Evolutionary conservation across 2,113 vertebrate genomes (phyloP), one percentile per base, ranked within the genome.

Genomic region (Dolichallabes microphthalmus): DNA sequence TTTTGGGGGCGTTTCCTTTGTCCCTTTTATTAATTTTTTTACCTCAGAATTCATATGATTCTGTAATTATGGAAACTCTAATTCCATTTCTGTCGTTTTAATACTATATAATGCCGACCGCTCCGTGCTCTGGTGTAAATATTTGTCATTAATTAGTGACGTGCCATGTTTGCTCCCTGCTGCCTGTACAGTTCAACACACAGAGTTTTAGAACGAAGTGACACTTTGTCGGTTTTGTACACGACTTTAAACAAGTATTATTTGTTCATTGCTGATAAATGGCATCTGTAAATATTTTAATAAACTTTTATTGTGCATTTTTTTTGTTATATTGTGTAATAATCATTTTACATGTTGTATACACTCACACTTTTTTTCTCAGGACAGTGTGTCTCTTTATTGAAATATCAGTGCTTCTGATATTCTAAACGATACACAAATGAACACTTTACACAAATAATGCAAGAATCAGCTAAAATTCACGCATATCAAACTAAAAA

Each of bases 201-300:
- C 64, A 32, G 64, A 35, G 30, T 69, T 69, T 10, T 68, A 17
- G 19, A 19, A 68, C 1, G 2, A 15, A 32, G 17, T 17, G 30
- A 17, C 30, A 4, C 14, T 19, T 68, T 19, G 5, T 69, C 35
- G 30, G 0, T 71, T 9, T 71, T 39, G 35, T 45, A 10, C 10
- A 71, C 9, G 10, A 39, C 0, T 17, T 68, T 39, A 20, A 9
- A 22, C 19, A 22, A 45, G 15, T 30, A 68, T 68, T 15, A 2
- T 19, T 19, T 19, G 7, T 68, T 6, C 9, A 19, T 32, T 68
- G 66, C 30, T 35, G 15, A 19, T 68, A 15, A 35, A 68, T 8
- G 2, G 2, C 5, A 1, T 17, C 13, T 87, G 83, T 89, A 75
- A 83, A 84, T 89, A 87, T 88, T 74, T 88, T 45, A 88, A 88